Base-by-base conservation (phyloP, 2,113 vertebrate genomes). In the Erythrolamprus reginae region DNA sequence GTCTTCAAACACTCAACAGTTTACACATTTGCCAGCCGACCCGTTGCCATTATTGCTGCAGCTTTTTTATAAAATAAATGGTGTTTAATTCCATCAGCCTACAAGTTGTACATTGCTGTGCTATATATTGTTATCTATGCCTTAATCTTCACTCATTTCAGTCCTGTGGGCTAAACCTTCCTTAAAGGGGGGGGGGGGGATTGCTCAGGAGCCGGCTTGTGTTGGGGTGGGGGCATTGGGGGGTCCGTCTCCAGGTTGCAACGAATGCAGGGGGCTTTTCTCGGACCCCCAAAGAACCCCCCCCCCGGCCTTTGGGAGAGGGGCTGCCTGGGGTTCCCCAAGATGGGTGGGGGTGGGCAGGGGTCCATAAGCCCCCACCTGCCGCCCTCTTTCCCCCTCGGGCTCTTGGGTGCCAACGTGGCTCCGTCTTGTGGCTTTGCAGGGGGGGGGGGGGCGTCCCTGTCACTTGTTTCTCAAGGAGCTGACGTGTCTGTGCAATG, bases 331-430 rank as follows among this genome's bases (percentile, higher is more conserved):
- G 0, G 13, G 6, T 17, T 3, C n/a, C 38, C 2, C 5, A 2
- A 15, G 61, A 0, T 0, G 61, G 1, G 13, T 2, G 28, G 13
- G 5, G 10, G 10, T 3, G 26, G 26, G 10, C 58, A 28, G 0
- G 26, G 9, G 9, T 24, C 56, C 56, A 28, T n/a, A 10, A 3
- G 58, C 58, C 58, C 1, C 5, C 58, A 61, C 58, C 58, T n/a
- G 56, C 56, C 12, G 58, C n/a, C 4, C 5, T 0, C 15, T 15
- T 33, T 8, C 5, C n/a, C 65, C n/a, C 13, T 3, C 13, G 1
- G 58, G 10, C 3, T 13, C n/a, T 6, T 70, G 61, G n/a, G n/a
- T 33, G 13, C 61, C 15, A 0, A 13, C 5, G 33, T 38, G 3
- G 5, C 65, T n/a, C n/a, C 65, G 1, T 38, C 13, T 19, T n/a